A percentile compares a stretch with the other conserved stretches of the same genome.
Evolutionary conservation across 2,113 vertebrate genomes (phyloP).

Genomic region (Pygathrix nemaeus): DNA sequence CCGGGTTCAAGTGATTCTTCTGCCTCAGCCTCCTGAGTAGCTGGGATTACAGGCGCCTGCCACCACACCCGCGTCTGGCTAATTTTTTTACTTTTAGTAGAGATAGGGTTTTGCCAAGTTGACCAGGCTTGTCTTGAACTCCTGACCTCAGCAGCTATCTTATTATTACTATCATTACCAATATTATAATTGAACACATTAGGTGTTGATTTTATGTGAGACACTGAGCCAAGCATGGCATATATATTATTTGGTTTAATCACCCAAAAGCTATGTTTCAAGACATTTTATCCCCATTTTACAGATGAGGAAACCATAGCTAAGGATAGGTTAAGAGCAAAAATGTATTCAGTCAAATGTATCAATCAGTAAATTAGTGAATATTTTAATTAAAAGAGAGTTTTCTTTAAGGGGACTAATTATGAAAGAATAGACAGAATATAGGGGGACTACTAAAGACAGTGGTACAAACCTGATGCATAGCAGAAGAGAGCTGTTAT

Average conservation of each 20-base stretch:
- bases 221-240: not conserved
- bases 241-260: not conserved
- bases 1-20: no score
- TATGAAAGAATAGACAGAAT: not conserved
- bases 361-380: not conserved
- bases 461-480: not conserved
- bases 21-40: no score
- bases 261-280: not conserved
- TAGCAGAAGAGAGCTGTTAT: not conserved
- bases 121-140: no score
- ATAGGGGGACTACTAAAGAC: not conserved
- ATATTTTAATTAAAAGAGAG: not conserved
- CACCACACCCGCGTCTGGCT: no score
- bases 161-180: not conserved
- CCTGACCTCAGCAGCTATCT: not conserved
- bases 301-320: not conserved
- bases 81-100: no score
- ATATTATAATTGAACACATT: not conserved
- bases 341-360: not conserved
- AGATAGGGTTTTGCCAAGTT: no score
- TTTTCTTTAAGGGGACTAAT: not conserved
- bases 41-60: no score
- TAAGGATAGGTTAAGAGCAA: not conserved
- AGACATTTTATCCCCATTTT: not conserved
- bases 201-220: not conserved